Evolutionary conservation across 2,797 vertebrate species (phyloP).

Genomic region (Typhlichthys eigenmanni): DNA sequence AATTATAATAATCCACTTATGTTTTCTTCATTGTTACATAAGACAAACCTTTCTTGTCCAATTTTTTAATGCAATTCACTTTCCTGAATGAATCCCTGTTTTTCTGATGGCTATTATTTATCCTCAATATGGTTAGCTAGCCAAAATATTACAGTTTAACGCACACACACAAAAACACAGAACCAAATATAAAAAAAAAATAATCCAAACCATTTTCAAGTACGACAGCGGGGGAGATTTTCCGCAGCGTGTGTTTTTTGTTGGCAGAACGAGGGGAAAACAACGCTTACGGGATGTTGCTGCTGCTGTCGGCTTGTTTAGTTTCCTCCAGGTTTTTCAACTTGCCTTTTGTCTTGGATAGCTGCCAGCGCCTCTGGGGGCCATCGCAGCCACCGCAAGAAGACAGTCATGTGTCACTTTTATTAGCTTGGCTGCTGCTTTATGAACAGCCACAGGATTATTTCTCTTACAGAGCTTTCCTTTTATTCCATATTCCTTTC

Average conservation of each 20-base stretch:
- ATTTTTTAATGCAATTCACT: too few species aligned
- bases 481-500: background rate
- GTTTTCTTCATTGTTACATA: too few species aligned
- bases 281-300: background rate
- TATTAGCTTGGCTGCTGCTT: conserved; percentile 21
- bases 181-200: conserved; percentile 7
- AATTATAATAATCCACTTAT: too few species aligned
- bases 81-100: conserved; percentile 19
- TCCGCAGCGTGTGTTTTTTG: conserved; percentile 24
- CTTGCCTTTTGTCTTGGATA: conserved; percentile 19
- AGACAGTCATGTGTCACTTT: conserved; percentile 32
- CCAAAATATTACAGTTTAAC: conserved; percentile 27
- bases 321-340: conserved; percentile 21
- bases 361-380: conserved; percentile 19
- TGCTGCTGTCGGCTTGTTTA: conserved; percentile 10
- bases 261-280: conserved; percentile 19
- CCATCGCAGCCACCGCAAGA: background rate
- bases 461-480: background rate
- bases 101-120: conserved; percentile 20
- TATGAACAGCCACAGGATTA: conserved; percentile 4
- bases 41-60: too few species aligned
- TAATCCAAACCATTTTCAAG: conserved; percentile 22
- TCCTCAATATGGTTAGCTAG: conserved; percentile 15
- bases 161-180: conserved; percentile 15
- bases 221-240: conserved; percentile 17